Evolutionary conservation across 2,888 invertebrate genomes (phyloP), one percentile per base, ranked within the genome.

Genomic region (Drosophila siamana): DNA sequence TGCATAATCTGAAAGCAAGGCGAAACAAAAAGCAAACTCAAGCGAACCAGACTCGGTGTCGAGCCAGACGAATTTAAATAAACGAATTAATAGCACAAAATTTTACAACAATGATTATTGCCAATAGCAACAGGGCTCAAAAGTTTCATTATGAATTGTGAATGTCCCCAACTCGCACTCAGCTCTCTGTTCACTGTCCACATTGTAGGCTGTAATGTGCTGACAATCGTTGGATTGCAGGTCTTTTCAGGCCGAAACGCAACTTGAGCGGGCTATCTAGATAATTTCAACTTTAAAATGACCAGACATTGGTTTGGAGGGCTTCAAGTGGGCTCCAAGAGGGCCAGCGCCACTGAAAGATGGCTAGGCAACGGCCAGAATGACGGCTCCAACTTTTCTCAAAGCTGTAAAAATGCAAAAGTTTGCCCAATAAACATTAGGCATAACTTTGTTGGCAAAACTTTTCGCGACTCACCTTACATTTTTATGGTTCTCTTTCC

Each of bases 281-380:
- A 86, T 85, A 81, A 86, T 84, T 85, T 87, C 52, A 86, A 84
- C 78, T 86, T 85, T 77, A 75, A 78, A 86, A 82, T 85, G 87
- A 81, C 81, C 74, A 74, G 61, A 47, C 59, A 22, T 33, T n/a
- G 28, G 28, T 9, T 8, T 19, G 19, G 19, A 19, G 13, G 41
- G 16, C 4, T n/a, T n/a, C 47, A 47, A 47, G 46, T 16, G 13
- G 41, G 24, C 50, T 26, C 19, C 8, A 56, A 28, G 38, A n/a
- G 62, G 57, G 65, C n/a, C n/a, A n/a, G n/a, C n/a, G n/a, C n/a
- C n/a, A n/a, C n/a, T n/a, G n/a, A n/a, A n/a, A n/a, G n/a, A n/a
- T n/a, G n/a, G 69, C 82, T 62, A 64, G 76, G 71, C 74, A 68
- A 71, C 80, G 51, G 30, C n/a, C 28, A 64, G 69, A 69, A 73